Evolutionary conservation across 2,113 vertebrate species (phyloP), one percentile per base, ranked within the genome.

Genomic region (Tautogolabrus adspersus): DNA sequence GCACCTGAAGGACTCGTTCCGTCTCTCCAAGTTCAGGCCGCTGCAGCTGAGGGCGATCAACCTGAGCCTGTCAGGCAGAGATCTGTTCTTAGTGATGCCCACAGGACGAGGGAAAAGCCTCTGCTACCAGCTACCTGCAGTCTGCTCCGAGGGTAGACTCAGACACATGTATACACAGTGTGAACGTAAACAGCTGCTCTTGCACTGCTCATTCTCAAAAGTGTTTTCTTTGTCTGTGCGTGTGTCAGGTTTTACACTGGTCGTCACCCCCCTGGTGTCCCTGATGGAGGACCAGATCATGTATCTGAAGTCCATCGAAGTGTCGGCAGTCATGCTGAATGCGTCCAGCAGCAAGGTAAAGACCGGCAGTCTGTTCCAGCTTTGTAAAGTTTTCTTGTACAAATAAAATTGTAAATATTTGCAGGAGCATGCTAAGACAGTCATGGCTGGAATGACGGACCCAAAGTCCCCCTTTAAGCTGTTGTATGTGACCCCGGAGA

Each of bases 211-310:
- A 3, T 49, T 2, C 44, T 46, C 12, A 46, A 49, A 4, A 0
- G 4, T n/a, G 19, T 21, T 52, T 9, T n/a, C 10, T 52, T 2
- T 52, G 11, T 46, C 2, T 72, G 8, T 73, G 16, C 62, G 11
- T 79, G 40, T 89, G 73, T 26, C 88, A 99, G 98, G 98, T 86
- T 97, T 98, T 88, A 98, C 97, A 0, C 91, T 99, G 3, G 97
- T 99, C 38, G 92, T 99, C 77, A 96, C 95, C 72, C 98, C 98
- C 6, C 79, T 99, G 84, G 95, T 99, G 70, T 99, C 98, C 7
- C 94, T 99, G 69, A 98, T 99, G 97, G 98, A 99, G 87, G 97
- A 99, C 91, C 98, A 99, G 55, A 92, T 97, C 75, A 99, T 99
- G 97, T 95, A 95, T 89, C 91, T 99, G 83, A 94, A 96, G 19